Evolutionary conservation across 2,113 vertebrate species (phyloP).

Genomic region (Myxocyprinus asiaticus): DNA sequence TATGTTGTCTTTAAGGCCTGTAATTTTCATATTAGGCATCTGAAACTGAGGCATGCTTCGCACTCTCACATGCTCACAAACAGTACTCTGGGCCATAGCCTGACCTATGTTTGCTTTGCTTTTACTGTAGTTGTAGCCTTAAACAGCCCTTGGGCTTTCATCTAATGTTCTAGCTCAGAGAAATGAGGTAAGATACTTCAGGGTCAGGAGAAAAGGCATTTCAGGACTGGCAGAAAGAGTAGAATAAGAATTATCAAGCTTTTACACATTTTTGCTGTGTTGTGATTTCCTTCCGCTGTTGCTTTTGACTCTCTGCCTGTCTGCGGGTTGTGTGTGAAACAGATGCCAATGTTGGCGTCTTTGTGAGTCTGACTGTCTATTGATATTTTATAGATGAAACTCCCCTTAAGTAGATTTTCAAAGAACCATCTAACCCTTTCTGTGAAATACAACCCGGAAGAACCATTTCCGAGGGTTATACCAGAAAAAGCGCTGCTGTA

Average conservation of each 20-base stretch:
- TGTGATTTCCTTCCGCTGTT: constrained; percentile 9
- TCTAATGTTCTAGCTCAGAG: constrained; percentile 9
- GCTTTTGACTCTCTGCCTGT: constrained; percentile 30
- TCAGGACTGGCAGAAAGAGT: constrained; percentile 7
- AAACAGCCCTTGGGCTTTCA: constrained; percentile 18
- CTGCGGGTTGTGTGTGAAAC: constrained; percentile 29
- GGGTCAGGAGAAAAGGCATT: constrained; percentile 7
- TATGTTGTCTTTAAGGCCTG: background rate
- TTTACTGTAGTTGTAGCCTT: constrained; percentile 1
- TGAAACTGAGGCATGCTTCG: background rate
- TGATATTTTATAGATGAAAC: constrained; percentile 28
- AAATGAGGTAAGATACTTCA: constrained; percentile 11
- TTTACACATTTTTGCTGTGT: background rate
- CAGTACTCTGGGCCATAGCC: background rate
- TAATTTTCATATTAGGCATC: background rate
- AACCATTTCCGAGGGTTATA: constrained; percentile 6
- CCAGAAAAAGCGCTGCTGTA: background rate
- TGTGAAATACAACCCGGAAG: constrained; percentile 20
- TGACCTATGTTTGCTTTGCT: constrained; percentile 26
- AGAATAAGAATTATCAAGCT: background rate
- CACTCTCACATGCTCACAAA: too few relatives aligned
- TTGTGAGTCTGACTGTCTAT: constrained; percentile 2
- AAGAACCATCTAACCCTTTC: constrained; percentile 20
- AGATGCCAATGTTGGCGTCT: constrained; percentile 14
- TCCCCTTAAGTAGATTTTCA: constrained; percentile 18